These are phyloP conservation scores for Tokudaia tokunoshimensis DNA, from an alignment of 2,797 vertebrate genomes.

Conservation along the genomic window DNA sequence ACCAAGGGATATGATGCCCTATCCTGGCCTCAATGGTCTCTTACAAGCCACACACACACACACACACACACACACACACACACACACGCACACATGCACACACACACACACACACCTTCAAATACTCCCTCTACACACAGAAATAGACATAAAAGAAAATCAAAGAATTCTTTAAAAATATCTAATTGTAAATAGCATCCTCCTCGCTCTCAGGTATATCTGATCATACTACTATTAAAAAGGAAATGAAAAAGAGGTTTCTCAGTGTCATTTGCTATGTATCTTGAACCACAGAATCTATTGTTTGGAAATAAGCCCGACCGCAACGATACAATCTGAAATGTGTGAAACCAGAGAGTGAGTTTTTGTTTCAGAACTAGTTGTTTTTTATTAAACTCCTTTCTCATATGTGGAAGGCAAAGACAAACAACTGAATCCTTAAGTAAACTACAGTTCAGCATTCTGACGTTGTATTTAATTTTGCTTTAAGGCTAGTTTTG, in stretches of 20 bases:
- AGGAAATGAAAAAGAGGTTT: neutral
- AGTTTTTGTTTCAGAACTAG: neutral
- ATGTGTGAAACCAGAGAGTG: neutral
- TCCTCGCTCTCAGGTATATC: neutral
- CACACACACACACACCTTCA: neutral
- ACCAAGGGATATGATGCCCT: neutral
- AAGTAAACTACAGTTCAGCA: neutral
- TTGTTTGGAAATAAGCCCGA: conserved; percentile 1
- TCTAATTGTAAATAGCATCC: neutral
- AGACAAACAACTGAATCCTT: conserved; percentile 33
- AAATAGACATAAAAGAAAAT: neutral
- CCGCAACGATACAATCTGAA: neutral
- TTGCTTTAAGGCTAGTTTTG: neutral
- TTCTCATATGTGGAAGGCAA: neutral
- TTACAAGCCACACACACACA: neutral
- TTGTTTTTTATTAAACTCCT: neutral
- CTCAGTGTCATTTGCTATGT: neutral
- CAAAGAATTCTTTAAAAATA: neutral
- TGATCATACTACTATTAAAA: neutral
- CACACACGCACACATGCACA: neutral
- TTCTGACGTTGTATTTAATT: conserved; percentile 52
- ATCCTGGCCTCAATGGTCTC: neutral
- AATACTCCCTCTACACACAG: neutral
- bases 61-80: neutral
- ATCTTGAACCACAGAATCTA: neutral